These are phyloP conservation scores for Flexamia atlantica DNA, from an alignment of 2,888 invertebrate genomes.

Conservation along the genomic window DNA sequence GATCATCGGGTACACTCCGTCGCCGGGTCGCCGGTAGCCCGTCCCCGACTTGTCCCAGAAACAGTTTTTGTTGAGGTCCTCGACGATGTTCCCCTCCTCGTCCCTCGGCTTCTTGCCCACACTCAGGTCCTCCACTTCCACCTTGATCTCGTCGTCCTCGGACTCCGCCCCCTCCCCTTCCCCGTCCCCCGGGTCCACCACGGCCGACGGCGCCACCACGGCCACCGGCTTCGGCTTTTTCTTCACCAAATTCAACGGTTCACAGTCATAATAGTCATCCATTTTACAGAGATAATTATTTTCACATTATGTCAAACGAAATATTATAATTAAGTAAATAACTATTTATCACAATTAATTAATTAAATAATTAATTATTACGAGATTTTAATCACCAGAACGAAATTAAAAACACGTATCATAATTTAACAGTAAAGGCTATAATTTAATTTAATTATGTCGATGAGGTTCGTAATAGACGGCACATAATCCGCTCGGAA, in stretches of 20 bases:
- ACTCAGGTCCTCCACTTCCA: constrained; percentile 61
- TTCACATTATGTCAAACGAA: neutral
- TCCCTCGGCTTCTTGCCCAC: constrained; percentile 70
- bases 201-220: constrained; percentile 77
- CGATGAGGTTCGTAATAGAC: neutral
- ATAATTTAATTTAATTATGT: neutral
- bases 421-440: neutral
- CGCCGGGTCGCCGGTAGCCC: constrained; percentile 49
- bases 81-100: constrained; percentile 31
- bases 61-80: constrained; percentile 56
- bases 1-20: constrained; percentile 74
- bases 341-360: too few relatives aligned
- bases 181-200: constrained; percentile 64
- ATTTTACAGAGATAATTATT: constrained; percentile 34
- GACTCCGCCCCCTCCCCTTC: constrained; percentile 59
- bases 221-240: constrained; percentile 77
- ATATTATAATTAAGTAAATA: neutral
- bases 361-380: neutral
- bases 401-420: neutral
- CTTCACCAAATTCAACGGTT: constrained; percentile 78
- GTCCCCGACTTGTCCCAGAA: constrained; percentile 11
- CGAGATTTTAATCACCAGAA: neutral
- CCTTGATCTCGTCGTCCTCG: constrained; percentile 70
- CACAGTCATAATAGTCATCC: constrained; percentile 70
- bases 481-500: constrained; percentile 15